Percentiles rank a stretch among this genome's conserved stretches.
Conservation (phyloP, 2,113 vertebrate genomes). For the Seriola dumerili region DNA sequence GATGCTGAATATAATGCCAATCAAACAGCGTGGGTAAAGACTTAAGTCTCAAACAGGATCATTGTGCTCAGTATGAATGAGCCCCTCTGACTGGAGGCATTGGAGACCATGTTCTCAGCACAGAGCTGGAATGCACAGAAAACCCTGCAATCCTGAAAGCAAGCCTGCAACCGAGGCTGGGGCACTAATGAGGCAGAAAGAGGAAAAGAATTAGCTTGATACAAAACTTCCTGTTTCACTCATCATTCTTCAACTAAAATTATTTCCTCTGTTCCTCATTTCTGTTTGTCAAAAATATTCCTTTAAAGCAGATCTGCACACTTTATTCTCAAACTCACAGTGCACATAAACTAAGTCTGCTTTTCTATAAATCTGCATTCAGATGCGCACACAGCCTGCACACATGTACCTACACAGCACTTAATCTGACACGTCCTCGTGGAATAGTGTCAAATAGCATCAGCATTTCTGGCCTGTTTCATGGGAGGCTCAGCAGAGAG, state of each 20-base stretch:
- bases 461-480: slow-evolving; percentile 46
- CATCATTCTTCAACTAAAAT: neutral
- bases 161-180: slow-evolving; percentile 41
- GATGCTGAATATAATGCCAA: slow-evolving; percentile 61
- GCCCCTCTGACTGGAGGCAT: slow-evolving; percentile 61
- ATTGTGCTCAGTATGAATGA: slow-evolving; percentile 79
- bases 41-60: slow-evolving; percentile 64
- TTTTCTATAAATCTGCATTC: neutral
- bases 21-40: slow-evolving; percentile 65
- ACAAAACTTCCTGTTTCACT: slow-evolving; percentile 53
- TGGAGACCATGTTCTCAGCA: slow-evolving; percentile 62
- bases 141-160: slow-evolving; percentile 38
- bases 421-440: slow-evolving; percentile 27
- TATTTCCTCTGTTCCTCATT: slow-evolving; percentile 42
- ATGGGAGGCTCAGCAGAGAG: slow-evolving; percentile 48
- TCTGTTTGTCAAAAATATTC: neutral
- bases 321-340: neutral
- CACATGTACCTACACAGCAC: neutral
- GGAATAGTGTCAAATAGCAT: slow-evolving; percentile 35
- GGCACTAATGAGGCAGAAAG: slow-evolving; percentile 32
- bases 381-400: neutral
- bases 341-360: neutral
- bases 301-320: neutral
- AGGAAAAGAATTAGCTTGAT: slow-evolving; percentile 10
- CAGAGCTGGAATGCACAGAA: slow-evolving; percentile 65